Percentiles rank a stretch among this genome's conserved stretches.
These are phyloP conservation scores for Danionella cerebrum DNA, from an alignment of 2,113 vertebrate species.

Conservation along the genomic window DNA sequence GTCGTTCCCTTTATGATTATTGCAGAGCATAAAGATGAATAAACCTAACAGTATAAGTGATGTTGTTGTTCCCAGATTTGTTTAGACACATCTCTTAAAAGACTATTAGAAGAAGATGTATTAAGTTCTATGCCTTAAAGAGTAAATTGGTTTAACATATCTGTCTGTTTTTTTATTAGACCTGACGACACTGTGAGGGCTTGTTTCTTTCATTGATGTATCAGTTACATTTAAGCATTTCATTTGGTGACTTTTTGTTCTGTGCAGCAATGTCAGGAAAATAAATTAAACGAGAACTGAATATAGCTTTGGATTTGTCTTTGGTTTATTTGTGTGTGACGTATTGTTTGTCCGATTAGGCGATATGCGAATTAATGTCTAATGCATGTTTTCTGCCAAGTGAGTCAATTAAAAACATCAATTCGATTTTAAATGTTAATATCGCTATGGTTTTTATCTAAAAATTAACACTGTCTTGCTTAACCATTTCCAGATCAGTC, in stretches of 20 bases:
- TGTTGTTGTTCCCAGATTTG: slow-evolving; percentile 35
- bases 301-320: neutral
- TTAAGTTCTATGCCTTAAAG: slow-evolving; percentile 61
- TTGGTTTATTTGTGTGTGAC: neutral
- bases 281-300: slow-evolving; percentile 39
- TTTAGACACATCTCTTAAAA: slow-evolving; percentile 36
- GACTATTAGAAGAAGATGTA: slow-evolving; percentile 33
- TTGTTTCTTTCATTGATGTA: slow-evolving; percentile 52
- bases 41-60: slow-evolving; percentile 38
- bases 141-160: slow-evolving; percentile 41
- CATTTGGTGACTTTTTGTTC: slow-evolving; percentile 13
- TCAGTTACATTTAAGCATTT: slow-evolving; percentile 42
- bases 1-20: slow-evolving; percentile 26
- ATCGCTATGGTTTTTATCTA: too few relatives aligned
- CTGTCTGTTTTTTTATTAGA: slow-evolving; percentile 51
- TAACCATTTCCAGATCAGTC: too few relatives aligned
- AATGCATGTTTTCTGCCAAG: too few relatives aligned
- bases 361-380: neutral
- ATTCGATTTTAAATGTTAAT: too few relatives aligned
- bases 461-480: too few relatives aligned
- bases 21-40: slow-evolving; percentile 23
- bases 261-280: slow-evolving; percentile 43
- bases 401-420: too few relatives aligned
- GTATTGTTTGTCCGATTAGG: neutral
- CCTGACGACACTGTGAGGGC: slow-evolving; percentile 57